Evolutionary conservation across 2,888 invertebrate genomes (phyloP).

Genomic region (Perizoma affinitatum): DNA sequence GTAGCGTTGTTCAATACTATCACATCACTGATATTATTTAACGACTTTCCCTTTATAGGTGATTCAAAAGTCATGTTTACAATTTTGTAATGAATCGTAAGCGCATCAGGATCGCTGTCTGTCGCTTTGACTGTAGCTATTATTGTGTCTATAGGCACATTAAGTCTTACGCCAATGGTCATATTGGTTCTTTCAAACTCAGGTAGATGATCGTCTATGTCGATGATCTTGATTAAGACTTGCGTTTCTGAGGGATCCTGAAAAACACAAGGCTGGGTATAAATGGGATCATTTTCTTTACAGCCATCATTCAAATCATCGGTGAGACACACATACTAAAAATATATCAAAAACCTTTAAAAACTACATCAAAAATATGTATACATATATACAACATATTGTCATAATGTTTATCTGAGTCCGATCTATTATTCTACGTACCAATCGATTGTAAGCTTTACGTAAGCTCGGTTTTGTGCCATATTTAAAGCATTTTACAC

Average conservation of each 20-base stretch:
- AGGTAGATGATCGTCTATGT: slow-evolving; percentile 90
- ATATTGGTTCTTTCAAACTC: slow-evolving; percentile 85
- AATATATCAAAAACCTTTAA: no score
- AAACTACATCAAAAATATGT: no score
- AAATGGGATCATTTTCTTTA: no score
- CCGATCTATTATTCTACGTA: slow-evolving; percentile 47
- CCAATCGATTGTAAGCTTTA: slow-evolving; percentile 86
- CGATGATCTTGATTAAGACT: slow-evolving; percentile 85
- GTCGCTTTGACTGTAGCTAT: slow-evolving; percentile 87
- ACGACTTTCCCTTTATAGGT: slow-evolving; percentile 71
- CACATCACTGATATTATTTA: slow-evolving; percentile 76
- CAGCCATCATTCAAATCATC: no score
- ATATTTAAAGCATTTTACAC: slow-evolving; percentile 88
- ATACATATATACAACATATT: no score
- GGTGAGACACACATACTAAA: no score
- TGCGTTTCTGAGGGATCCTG: slow-evolving; percentile 88
- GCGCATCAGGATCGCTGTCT: slow-evolving; percentile 88
- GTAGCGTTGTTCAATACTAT: slow-evolving; percentile 87
- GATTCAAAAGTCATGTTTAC: slow-evolving; percentile 84
- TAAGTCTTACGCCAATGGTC: slow-evolving; percentile 89
- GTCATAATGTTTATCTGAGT: no score
- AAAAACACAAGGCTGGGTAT: no score
- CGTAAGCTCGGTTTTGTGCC: slow-evolving; percentile 67
- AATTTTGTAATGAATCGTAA: slow-evolving; percentile 86
- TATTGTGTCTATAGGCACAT: slow-evolving; percentile 89